Evolutionary conservation across 2,113 vertebrate genomes (phyloP), one percentile per base, ranked within the genome.

Genomic region (Pituophis catenifer): DNA sequence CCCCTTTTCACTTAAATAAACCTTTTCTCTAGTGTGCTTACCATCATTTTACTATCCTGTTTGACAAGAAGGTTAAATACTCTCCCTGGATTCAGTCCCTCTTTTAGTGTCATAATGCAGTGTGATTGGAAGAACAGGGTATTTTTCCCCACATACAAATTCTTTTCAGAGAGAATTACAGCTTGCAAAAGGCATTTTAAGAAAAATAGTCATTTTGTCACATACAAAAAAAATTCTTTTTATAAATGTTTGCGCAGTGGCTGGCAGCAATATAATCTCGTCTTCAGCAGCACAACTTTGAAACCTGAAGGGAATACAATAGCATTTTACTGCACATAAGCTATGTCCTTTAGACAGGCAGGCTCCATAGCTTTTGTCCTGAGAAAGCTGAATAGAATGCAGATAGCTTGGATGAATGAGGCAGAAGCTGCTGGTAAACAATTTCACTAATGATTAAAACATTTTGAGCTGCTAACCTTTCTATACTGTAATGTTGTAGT

Each of bases 141-240:
- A 86, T 95, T 95, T 94, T 8, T 10, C 93, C 3, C 92, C 29
- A 59, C 29, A 57, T 88, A 93, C 86, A 90, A 95, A 96, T 95
- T 93, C 95, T 91, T 29, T 91, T 95, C 94, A 93, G 70, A 91
- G 93, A 93, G 81, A 94, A 93, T 96, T 95, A 90, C 52, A 92
- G 54, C 7, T 94, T 94, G 44, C 93, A 89, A 96, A 96, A 96
- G 38, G 91, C 54, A 94, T 94, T 24, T 52, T 44, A 52, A 87
- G 3, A 58, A 88, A 5, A 87, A 23, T 90, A 91, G 23, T 21
- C 44, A 70, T 90, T 92, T 85, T 91, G 4, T 62, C 94, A 70
- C 24, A 89, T 86, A n/a, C 59, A 91, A 94, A 92, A 54, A 5
- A 91, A 94, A 91, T 53, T 12, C 52, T 92, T 19, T 9, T 57